These are phyloP conservation scores for Potamilus streckersoni DNA, from an alignment of 1,140 invertebrate genomes.

Conservation along the genomic window DNA sequence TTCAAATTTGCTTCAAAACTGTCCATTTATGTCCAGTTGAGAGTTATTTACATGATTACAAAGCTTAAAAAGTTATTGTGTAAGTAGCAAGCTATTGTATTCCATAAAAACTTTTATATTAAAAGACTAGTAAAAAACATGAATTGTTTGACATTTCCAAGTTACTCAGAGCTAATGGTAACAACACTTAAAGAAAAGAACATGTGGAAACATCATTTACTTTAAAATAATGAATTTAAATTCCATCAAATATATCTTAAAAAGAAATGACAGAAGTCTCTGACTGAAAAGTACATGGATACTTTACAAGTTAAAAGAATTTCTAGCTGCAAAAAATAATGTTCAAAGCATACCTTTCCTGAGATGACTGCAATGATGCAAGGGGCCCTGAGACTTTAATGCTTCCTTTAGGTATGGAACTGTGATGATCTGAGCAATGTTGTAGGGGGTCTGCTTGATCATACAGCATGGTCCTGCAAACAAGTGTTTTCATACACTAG, in stretches of 20 bases:
- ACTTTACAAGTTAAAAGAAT: not conserved
- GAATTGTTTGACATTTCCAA: too few species aligned
- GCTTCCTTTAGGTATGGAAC: conserved; percentile 49
- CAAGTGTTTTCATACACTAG: not conserved
- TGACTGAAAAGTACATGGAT: not conserved
- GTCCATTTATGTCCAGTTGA: too few species aligned
- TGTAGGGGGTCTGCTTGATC: conserved; percentile 60
- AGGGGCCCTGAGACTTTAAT: conserved; percentile 51
- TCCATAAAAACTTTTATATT: too few species aligned
- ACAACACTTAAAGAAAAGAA: too few species aligned
- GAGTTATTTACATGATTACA: too few species aligned
- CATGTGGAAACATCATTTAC: not conserved
- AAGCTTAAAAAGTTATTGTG: too few species aligned
- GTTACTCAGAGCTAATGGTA: too few species aligned
- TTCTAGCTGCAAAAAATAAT: conserved; percentile 8
- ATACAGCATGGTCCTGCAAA: conserved; percentile 61
- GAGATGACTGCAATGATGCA: conserved; percentile 58
- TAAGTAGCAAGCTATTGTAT: too few species aligned
- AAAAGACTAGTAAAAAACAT: too few species aligned
- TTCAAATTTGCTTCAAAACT: too few species aligned
- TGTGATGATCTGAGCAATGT: conserved; percentile 64
- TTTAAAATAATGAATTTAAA: not conserved
- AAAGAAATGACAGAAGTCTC: not conserved
- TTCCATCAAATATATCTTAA: not conserved
- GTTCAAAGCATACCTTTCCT: conserved; percentile 44